These are phyloP conservation scores for Plutomurus gul DNA, from an alignment of 1,140 invertebrate species.

Conservation along the genomic window DNA sequence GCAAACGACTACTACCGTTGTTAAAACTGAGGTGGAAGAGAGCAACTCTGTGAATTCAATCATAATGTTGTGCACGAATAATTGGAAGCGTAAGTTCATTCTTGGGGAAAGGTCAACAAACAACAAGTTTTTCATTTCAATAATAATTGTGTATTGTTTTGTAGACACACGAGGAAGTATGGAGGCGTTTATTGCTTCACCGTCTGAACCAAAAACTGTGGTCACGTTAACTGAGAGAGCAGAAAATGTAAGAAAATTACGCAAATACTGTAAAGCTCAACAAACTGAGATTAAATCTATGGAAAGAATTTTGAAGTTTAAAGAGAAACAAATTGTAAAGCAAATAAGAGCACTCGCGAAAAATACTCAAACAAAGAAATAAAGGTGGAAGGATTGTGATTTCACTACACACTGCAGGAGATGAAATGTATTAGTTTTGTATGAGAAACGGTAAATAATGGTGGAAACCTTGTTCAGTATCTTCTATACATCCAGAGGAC, in stretches of 20 bases:
- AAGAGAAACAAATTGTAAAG: slow-evolving; percentile 27
- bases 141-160: neutral
- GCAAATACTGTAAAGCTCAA: neutral
- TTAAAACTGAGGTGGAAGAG: neutral
- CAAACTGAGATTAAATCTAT: slow-evolving; percentile 10
- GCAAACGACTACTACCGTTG: neutral
- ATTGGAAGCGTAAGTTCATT: neutral
- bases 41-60: neutral
- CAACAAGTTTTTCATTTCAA: neutral
- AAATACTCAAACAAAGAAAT: neutral
- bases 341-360: neutral
- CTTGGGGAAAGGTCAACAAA: neutral
- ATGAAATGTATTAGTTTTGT: too few relatives aligned
- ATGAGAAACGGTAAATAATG: too few relatives aligned
- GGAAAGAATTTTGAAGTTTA: slow-evolving; percentile 24
- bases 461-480: too few relatives aligned
- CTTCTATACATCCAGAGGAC: too few relatives aligned
- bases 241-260: slow-evolving; percentile 16
- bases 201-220: neutral
- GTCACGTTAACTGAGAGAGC: neutral
- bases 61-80: neutral
- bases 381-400: too few relatives aligned
- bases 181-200: neutral
- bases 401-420: too few relatives aligned
- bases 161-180: neutral